Percentiles rank a stretch among this genome's conserved stretches.
Evolutionary conservation across 2,888 invertebrate species (phyloP).

Genomic region (Pardosa pseudoannulata): DNA sequence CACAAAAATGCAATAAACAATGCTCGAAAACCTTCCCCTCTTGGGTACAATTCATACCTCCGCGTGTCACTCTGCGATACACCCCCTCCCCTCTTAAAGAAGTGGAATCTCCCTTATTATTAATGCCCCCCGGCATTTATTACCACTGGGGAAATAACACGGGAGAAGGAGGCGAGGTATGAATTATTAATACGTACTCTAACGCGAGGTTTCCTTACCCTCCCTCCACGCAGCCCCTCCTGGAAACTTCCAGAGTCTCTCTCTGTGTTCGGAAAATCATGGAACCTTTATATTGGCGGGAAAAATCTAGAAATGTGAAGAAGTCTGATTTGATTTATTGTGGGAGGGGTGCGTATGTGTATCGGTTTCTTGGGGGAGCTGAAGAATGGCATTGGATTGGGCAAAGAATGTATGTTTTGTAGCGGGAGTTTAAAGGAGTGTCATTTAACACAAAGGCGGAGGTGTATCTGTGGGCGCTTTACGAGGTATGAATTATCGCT

Average conservation of each 20-base stretch:
- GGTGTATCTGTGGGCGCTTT: background rate
- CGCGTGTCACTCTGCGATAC: conserved; percentile 31
- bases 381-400: background rate
- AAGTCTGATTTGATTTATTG: background rate
- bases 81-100: background rate
- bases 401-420: conserved; percentile 9
- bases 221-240: background rate
- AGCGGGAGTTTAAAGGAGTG: background rate
- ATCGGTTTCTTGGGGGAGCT: no score
- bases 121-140: conserved; percentile 43
- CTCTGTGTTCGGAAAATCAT: background rate
- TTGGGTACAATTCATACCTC: conserved; percentile 43
- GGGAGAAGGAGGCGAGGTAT: conserved; percentile 19
- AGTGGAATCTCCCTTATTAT: conserved; percentile 28
- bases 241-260: background rate
- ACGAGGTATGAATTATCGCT: no score
- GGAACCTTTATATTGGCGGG: conserved; percentile 4
- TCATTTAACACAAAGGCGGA: background rate
- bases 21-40: conserved; percentile 39
- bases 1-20: conserved; percentile 15
- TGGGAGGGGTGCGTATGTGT: background rate
- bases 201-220: background rate
- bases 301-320: conserved; percentile 5
- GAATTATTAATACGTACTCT: conserved; percentile 42
- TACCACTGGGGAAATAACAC: conserved; percentile 51